A percentile compares a stretch with the other conserved stretches of the same genome.
Conservation (phyloP, 2,113 vertebrate genomes). For the Campylomormyrus numenius region DNA sequence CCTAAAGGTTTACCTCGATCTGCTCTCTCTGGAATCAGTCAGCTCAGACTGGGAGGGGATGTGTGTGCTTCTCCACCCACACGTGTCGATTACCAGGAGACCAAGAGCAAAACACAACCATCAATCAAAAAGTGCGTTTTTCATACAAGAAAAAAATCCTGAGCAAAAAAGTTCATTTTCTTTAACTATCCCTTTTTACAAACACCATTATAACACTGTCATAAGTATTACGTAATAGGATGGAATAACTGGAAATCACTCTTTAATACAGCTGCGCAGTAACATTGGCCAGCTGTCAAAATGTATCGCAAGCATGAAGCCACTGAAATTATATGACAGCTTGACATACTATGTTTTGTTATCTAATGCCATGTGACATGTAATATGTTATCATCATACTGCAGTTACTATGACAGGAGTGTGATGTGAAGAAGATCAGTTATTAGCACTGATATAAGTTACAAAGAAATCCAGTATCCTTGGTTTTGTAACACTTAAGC, state of each 20-base stretch:
- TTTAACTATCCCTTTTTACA: not conserved
- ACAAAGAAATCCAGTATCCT: not conserved
- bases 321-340: not conserved
- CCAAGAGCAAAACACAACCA: not conserved
- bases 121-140: not conserved
- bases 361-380: not conserved
- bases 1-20: not conserved
- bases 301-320: not conserved
- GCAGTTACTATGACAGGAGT: not conserved
- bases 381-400: not conserved
- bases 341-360: not conserved
- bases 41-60: not conserved
- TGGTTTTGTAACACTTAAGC: not conserved
- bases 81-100: not conserved
- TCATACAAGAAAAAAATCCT: not conserved
- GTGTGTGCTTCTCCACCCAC: not conserved
- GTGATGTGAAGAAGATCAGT: not conserved
- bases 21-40: not conserved
- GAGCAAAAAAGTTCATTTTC: not conserved
- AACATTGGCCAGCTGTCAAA: not conserved
- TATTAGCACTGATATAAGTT: not conserved
- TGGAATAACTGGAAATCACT: not conserved
- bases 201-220: not conserved
- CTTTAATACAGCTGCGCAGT: not conserved
- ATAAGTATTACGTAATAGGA: not conserved